Conservation (phyloP, 2,113 vertebrate species). For the Herpetotheres cachinnans region DNA sequence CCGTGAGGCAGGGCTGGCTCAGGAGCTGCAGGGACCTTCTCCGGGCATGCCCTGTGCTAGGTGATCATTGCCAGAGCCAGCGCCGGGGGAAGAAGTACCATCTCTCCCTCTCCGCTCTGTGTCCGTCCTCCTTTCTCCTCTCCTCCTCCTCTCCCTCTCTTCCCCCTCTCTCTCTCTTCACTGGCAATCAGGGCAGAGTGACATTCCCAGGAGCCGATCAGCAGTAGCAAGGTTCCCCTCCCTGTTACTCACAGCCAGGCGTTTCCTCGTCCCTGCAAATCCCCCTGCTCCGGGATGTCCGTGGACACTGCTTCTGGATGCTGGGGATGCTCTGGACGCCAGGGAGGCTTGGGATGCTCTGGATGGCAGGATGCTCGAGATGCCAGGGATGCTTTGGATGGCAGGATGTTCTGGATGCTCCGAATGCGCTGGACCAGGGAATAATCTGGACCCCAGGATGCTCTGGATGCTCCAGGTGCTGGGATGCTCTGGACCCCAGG, state of each 20-base stretch:
- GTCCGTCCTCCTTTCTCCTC: background rate
- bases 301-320: background rate
- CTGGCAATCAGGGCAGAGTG: background rate
- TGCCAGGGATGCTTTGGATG: background rate
- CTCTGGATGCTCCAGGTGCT: background rate
- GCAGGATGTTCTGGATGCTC: background rate
- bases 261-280: background rate
- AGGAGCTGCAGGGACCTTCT: background rate
- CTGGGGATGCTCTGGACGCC: background rate
- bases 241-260: background rate
- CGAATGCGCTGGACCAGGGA: background rate
- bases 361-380: background rate
- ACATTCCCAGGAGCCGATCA: background rate
- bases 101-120: background rate
- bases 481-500: background rate
- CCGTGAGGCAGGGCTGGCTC: background rate
- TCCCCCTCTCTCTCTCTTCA: background rate
- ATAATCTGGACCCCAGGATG: background rate
- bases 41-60: accelerated
- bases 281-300: background rate
- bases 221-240: background rate
- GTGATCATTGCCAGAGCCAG: background rate
- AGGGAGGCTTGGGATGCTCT: background rate
- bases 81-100: background rate
- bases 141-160: background rate